phyloP scores from a whole-genome alignment of 1,140 invertebrate genomes.

The Teleopsis dalmanni region DNA sequence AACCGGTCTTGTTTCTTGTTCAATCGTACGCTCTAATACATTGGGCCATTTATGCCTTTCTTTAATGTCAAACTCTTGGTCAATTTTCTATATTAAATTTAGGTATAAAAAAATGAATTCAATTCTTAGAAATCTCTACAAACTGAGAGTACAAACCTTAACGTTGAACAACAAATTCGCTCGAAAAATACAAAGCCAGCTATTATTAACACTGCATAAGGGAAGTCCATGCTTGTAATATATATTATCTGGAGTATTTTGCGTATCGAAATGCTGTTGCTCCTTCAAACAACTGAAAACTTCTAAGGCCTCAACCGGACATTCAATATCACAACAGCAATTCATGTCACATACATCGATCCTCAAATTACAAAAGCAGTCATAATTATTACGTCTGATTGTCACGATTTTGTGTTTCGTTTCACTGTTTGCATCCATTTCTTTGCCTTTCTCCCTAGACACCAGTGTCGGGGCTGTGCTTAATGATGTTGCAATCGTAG shows the following conservation, averaged over 20 bases:
- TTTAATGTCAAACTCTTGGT: too few species aligned
- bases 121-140: too few species aligned
- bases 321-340: constrained; percentile 41
- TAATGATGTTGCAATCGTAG: not conserved
- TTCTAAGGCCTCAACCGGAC: constrained; percentile 12
- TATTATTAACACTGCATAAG: constrained; percentile 29
- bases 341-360: constrained; percentile 27
- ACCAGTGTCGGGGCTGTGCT: constrained; percentile 2
- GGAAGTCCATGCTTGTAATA: constrained; percentile 33
- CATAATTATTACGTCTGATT: constrained; percentile 6
- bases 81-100: too few species aligned
- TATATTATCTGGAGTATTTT: constrained; percentile 25
- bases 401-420: not conserved
- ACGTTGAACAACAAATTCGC: too few species aligned
- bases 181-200: constrained; percentile 38
- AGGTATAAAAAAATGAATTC: too few species aligned
- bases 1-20: not conserved
- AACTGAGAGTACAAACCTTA: too few species aligned
- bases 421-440: not conserved
- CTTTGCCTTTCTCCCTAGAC: not conserved
- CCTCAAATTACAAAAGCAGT: constrained; percentile 31
- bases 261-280: not conserved
- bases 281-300: constrained; percentile 24
- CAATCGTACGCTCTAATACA: constrained; percentile 13
- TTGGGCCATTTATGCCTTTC: constrained; percentile 30